A percentile compares a stretch with the other conserved stretches of the same genome.
These are phyloP conservation scores for Anthonomus grandis DNA, from an alignment of 1,140 invertebrate genomes.

Conservation along the genomic window DNA sequence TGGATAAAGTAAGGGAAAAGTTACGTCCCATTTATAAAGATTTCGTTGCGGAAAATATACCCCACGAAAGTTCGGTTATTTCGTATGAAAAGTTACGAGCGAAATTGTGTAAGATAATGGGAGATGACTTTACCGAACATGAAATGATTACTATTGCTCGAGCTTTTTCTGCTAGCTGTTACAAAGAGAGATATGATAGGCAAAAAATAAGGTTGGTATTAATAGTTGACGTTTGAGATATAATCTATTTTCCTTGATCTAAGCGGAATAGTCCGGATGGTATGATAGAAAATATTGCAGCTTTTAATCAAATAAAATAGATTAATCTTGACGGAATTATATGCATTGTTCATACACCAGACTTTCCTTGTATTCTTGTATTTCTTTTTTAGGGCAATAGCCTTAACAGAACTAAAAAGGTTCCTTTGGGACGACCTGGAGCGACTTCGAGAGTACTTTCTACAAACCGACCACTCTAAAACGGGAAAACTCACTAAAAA, in stretches of 20 bases:
- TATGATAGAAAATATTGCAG: no score
- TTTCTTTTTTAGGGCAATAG: constrained; percentile 52
- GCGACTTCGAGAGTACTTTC: constrained; percentile 62
- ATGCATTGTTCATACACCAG: no score
- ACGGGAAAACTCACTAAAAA: constrained; percentile 55
- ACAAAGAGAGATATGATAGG: constrained; percentile 35
- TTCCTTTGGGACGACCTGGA: constrained; percentile 65
- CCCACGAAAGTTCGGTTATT: constrained; percentile 49
- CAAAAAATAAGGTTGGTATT: constrained; percentile 43
- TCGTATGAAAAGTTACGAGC: constrained; percentile 38
- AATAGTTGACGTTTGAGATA: no score
- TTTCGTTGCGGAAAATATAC: constrained; percentile 66
- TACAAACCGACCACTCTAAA: constrained; percentile 58
- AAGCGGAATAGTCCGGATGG: no score
- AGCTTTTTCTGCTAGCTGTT: constrained; percentile 55
- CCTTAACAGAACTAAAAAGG: constrained; percentile 66
- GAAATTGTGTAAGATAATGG: constrained; percentile 49
- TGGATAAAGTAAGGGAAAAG: constrained; percentile 65
- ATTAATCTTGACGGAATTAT: no score
- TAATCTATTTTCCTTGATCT: no score
- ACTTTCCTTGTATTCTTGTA: no score
- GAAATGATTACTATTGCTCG: constrained; percentile 73
- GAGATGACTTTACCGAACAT: constrained; percentile 68
- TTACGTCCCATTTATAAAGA: constrained; percentile 66
- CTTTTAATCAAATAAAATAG: no score